These are phyloP conservation scores for Holacanthus passer DNA, from an alignment of 2,113 vertebrate genomes.

Conservation along the genomic window DNA sequence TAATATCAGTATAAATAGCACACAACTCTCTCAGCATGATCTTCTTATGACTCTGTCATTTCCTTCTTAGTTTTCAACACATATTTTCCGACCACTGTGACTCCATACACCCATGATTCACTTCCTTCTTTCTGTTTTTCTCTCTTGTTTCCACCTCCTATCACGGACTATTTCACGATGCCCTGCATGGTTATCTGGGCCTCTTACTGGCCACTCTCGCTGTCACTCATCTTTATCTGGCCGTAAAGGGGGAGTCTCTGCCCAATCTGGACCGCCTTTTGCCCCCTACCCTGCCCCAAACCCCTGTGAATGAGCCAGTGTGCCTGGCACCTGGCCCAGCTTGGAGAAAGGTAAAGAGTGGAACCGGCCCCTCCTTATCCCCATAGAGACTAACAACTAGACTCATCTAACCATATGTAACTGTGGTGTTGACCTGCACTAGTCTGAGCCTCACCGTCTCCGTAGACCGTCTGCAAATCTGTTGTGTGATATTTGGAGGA, in stretches of 20 bases:
- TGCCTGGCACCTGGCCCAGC: constrained; percentile 87
- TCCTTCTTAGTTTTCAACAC: constrained; percentile 26
- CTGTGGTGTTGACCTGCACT: constrained; percentile 1
- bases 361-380: neutral
- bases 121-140: constrained; percentile 67
- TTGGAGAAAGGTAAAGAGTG: constrained; percentile 97
- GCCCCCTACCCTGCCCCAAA: constrained; percentile 81
- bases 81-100: constrained; percentile 44
- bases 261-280: constrained; percentile 89
- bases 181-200: constrained; percentile 54
- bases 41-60: constrained; percentile 30
- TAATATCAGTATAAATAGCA: constrained; percentile 1
- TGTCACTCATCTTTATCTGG: constrained; percentile 64
- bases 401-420: constrained; percentile 35
- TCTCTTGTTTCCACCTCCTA: constrained; percentile 58
- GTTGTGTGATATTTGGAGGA: constrained; percentile 13
- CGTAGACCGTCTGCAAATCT: constrained; percentile 9
- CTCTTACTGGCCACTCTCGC: constrained; percentile 44
- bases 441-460: neutral
- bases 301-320: constrained; percentile 85
- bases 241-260: constrained; percentile 87
- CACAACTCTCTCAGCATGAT: constrained; percentile 16
- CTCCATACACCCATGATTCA: constrained; percentile 55
- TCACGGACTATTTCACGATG: constrained; percentile 59
- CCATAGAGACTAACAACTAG: constrained; percentile 44